Evolutionary conservation across 1,140 invertebrate genomes (phyloP).

Genomic region (Drosophila pectinifera): DNA sequence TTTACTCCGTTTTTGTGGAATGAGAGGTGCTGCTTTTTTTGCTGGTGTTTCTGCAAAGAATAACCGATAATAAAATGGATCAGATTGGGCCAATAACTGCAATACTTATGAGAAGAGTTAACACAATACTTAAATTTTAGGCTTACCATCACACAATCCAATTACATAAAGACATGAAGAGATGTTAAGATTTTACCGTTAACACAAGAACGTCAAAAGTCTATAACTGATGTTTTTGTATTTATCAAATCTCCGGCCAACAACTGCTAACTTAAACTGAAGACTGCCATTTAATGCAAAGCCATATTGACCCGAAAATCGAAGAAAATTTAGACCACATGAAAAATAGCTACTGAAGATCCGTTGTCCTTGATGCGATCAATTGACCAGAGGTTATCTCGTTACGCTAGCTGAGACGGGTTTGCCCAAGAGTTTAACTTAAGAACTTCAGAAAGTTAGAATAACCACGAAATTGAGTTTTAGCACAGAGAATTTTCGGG

Average conservation of each 20-base stretch:
- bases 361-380: background rate
- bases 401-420: background rate
- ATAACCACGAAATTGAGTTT: constrained; percentile 3
- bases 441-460: constrained; percentile 7
- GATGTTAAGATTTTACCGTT: constrained; percentile 1
- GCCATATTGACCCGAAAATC: constrained; percentile 11
- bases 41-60: constrained; percentile 81
- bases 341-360: constrained; percentile 10
- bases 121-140: background rate
- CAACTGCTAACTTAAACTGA: constrained; percentile 7
- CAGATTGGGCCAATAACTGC: background rate
- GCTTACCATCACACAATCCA: constrained; percentile 15
- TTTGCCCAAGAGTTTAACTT: constrained; percentile 1
- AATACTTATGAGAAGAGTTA: background rate
- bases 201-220: constrained; percentile 7
- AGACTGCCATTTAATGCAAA: constrained; percentile 15
- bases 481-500: constrained; percentile 18
- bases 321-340: constrained; percentile 19
- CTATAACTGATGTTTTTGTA: constrained; percentile 8
- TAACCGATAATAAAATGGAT: background rate
- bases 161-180: constrained; percentile 12
- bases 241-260: constrained; percentile 2
- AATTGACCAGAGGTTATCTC: background rate
- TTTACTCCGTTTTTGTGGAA: constrained; percentile 84
- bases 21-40: constrained; percentile 84